These are phyloP conservation scores for Callyntrura guangdongensis DNA, from an alignment of 2,888 invertebrate species.

Conservation along the genomic window DNA sequence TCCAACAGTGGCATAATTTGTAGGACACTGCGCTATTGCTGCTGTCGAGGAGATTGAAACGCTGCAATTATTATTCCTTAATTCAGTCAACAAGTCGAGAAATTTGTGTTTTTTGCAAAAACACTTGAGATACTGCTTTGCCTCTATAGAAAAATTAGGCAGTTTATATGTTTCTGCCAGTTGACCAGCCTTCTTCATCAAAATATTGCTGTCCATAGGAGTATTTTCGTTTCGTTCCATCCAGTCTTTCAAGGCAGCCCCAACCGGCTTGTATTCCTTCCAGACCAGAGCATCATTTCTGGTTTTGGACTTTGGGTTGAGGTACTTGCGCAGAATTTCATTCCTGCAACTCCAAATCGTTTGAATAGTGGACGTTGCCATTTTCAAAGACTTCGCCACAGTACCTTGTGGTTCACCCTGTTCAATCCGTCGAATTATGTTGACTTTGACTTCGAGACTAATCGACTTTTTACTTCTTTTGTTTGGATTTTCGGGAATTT, in stretches of 20 bases:
- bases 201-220: neutral
- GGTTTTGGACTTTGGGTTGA: constrained; percentile 63
- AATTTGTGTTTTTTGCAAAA: constrained; percentile 63
- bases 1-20: neutral
- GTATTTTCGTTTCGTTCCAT: neutral
- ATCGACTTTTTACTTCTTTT: constrained; percentile 67
- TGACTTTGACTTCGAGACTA: constrained; percentile 67
- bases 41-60: neutral
- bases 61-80: neutral
- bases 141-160: constrained; percentile 10
- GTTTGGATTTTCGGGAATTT: constrained; percentile 77
- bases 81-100: neutral
- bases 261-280: constrained; percentile 67
- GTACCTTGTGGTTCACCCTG: constrained; percentile 73
- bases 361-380: constrained; percentile 72
- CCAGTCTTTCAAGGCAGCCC: constrained; percentile 40
- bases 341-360: constrained; percentile 77
- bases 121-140: constrained; percentile 18
- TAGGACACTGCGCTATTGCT: too few species aligned
- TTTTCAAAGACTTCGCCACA: constrained; percentile 66
- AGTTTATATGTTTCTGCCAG: constrained; percentile 38
- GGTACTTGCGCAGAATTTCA: constrained; percentile 61
- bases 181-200: constrained; percentile 47
- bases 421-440: constrained; percentile 73
- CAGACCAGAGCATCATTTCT: constrained; percentile 57